Evolutionary conservation across 2,888 invertebrate genomes (phyloP), one percentile per base, ranked within the genome.

Genomic region (Epirrhoe alternata): DNA sequence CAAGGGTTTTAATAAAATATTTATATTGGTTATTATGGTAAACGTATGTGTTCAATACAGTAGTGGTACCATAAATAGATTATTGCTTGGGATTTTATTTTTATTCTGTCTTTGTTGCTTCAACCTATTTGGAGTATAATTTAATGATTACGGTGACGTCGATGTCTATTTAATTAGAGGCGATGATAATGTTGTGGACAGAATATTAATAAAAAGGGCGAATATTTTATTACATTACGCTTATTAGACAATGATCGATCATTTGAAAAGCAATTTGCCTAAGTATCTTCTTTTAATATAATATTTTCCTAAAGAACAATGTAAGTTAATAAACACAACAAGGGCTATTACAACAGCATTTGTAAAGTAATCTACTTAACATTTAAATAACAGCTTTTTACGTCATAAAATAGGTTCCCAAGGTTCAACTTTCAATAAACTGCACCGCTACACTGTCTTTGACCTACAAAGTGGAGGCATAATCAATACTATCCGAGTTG

Each of bases 401-500:
- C 12, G 4, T 42, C 8, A 35, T 35, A 7, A 42, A 42, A 4
- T 42, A 42, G n/a, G 2, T 42, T 42, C 12, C 38, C 38, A 42
- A 42, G 38, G 38, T 12, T 42, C 2, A 12, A 12, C 12, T 42
- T 33, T 42, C 38, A 42, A 12, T 42, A 42, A 42, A 42, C 35
- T 4, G 12, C 38, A 42, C 12, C 12, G 12, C 12, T 12, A 12
- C 12, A 33, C 33, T 42, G 59, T 51, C 55, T 52, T 56, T 65
- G 61, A 65, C 61, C 56, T 65, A 66, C 65, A 61, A 66, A 52
- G 35, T 42, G 33, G 52, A 31, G 45, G 47, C 57, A 5, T 33
- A 68, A 67, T 72, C 64, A 67, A 70, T 61, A 69, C 65, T 58
- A 61, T 57, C 53, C 66, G 64, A 51, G 49, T 50, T 52, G 17